Base-by-base conservation (phyloP, 2,797 vertebrate genomes). In the Diplodus sargus region DNA sequence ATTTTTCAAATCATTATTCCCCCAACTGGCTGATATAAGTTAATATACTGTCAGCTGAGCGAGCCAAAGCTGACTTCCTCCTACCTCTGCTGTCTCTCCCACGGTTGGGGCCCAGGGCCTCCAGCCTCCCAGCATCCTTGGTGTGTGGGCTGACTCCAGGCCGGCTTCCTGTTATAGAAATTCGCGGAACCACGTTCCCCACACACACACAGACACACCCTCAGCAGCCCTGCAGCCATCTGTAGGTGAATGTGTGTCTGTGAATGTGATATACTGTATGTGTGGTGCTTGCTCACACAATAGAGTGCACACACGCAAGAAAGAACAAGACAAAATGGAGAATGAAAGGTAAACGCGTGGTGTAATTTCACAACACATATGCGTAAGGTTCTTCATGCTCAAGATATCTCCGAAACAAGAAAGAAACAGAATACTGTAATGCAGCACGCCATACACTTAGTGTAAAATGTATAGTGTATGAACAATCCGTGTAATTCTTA, bases 111-210 rank as follows among this genome's bases (percentile, higher is more conserved):
- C 66, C 74, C 78, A 45, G 75, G 84, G 81, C 86, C 86, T 90
- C 90, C 70, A 84, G 86, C 54, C 57, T 86, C 83, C 84, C 85
- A 82, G 86, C 90, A 92, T 93, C 90, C 90, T 91, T 78, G 87
- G 83, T 90, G 90, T 90, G 89, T 89, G 88, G 86, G 89, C 87
- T 73, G 87, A 91, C 84, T 93, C 88, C 85, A 92, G 78, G 77
- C 59, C 11, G 22, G 74, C 86, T 94, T 95, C 93, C 93, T 93
- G 90, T 94, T 78, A 93, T 94, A 93, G 89, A 93, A 95, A 93
- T 91, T 87, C 58, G 51, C 80, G 79, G 89, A 90, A 93, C 89
- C 83, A 70, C 56, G 63, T 76, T 70, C 82, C 59, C 61, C 76
- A 56, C 20, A 51, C 67, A 51, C 67, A 39, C 58, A 62, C 30